Evolutionary conservation across 2,888 invertebrate species (phyloP).

Genomic region (Apamea anceps): DNA sequence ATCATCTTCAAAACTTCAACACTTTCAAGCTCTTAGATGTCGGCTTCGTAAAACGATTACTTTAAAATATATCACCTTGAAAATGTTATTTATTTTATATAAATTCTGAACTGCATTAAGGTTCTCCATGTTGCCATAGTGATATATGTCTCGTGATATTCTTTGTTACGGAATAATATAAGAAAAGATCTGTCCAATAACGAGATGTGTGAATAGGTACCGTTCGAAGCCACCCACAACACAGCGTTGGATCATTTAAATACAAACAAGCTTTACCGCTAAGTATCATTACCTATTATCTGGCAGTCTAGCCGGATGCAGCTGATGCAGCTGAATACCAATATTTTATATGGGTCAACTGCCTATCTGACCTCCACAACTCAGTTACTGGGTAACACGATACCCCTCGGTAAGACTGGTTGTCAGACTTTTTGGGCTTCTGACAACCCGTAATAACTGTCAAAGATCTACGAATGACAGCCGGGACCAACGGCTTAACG

Average conservation of each 20-base stretch:
- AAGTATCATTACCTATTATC: not conserved
- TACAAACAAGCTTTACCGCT: not conserved
- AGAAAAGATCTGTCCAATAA: conserved; percentile 5
- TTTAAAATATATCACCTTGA: not conserved
- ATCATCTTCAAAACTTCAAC: conserved; percentile 41
- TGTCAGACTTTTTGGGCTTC: not conserved
- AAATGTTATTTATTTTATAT: conserved; percentile 7
- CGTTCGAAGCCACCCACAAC: not conserved
- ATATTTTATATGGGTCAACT: not conserved
- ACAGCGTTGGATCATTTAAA: not conserved
- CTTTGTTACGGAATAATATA: not conserved
- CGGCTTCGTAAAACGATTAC: not conserved
- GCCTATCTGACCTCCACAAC: not conserved
- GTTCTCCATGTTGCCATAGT: not conserved
- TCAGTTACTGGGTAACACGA: not conserved
- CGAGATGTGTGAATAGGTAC: not conserved
- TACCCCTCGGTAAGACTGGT: not conserved
- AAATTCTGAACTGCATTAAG: not conserved
- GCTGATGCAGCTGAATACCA: not conserved
- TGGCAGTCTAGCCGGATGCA: not conserved
- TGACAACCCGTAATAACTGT: not conserved
- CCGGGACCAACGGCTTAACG: not conserved
- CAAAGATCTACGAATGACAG: not conserved
- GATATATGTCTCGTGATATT: not conserved
- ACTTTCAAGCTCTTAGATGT: conserved; percentile 23